Evolutionary conservation across 1,140 invertebrate genomes (phyloP), one percentile per base, ranked within the genome.

Genomic region (Drosophila sucinea): DNA sequence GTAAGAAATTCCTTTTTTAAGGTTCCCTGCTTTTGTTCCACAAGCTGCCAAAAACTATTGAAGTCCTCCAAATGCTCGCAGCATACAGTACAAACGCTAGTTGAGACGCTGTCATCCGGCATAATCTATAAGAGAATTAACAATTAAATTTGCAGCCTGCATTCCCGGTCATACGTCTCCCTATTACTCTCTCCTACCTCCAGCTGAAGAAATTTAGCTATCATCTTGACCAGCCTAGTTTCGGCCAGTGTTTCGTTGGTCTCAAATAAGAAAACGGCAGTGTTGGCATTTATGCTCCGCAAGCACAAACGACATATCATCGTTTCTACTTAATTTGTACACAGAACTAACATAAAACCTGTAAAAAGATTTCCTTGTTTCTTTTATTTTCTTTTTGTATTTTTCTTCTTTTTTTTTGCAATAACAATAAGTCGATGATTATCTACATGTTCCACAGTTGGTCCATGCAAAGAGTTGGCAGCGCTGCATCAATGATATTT

Each of bases 251-350:
- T 79, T 35, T 87, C 82, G 60, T 84, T 65, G 17, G 80, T 87
- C 27, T 90, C 79, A 58, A 90, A 90, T 7, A 90, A 68, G 11
- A 81, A 90, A 47, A 90, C 87, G 23, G 80, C 82, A 69, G 70
- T 79, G 54, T 80, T 81, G 66, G 71, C 74, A 69, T 79, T 87
- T 56, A 90, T 77, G 67, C 67, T 73, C 51, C 72, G 81, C 73
- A 90, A 73, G 77, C 87, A 90, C 71, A 90, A 73, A 63, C 87
- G 87, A 73, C 87, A 90, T 60, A 90, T 87, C 87, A 90, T 90
- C 8, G 97, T 94, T 70, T 96, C 96, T 92, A 97, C 96, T 55
- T 23, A 51, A 51, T 27, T 2, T 51, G 23, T 51, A 25, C 44
- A 27, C 44, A 27, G 27, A 47, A 51, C 8, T 3, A 51, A 10